Conservation (phyloP, 1,140 invertebrate species). For the Galendromus occidentalis region DNA sequence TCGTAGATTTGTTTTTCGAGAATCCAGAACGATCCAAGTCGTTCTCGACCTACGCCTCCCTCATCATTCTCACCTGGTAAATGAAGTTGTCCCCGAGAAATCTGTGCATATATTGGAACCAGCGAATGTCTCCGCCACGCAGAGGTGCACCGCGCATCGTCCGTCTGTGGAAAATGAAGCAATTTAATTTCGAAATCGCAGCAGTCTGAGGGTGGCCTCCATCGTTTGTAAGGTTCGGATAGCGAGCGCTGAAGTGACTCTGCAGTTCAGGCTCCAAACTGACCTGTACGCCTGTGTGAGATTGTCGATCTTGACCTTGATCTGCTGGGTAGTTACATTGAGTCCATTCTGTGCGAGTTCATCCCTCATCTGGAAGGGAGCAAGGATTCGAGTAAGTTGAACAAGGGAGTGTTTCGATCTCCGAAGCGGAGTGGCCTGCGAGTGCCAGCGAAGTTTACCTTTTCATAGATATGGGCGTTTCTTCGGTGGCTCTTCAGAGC, state of each 20-base stretch:
- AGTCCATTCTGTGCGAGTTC: background rate
- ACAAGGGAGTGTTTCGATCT: no score
- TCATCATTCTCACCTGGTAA: background rate
- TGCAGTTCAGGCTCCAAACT: background rate
- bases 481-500: background rate
- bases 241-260: no score
- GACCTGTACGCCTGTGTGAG: conserved; percentile 9
- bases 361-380: background rate
- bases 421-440: no score
- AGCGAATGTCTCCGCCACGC: conserved; percentile 2
- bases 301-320: conserved; percentile 5
- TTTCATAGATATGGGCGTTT: conserved; percentile 7
- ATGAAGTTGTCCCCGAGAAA: conserved; percentile 9
- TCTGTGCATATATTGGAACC: conserved; percentile 7
- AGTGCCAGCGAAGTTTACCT: no score
- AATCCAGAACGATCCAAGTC: no score
- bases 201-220: background rate
- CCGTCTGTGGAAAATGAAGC: background rate
- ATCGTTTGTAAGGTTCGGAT: no score
- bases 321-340: background rate
- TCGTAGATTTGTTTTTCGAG: no score
- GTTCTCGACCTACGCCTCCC: no score
- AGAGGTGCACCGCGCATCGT: conserved; percentile 10
- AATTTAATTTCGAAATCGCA: background rate
- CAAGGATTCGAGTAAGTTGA: no score